Percentiles rank a stretch among this genome's conserved stretches.
phyloP scores from a whole-genome alignment of 2,888 invertebrate species.

The Aelia acuminata region DNA sequence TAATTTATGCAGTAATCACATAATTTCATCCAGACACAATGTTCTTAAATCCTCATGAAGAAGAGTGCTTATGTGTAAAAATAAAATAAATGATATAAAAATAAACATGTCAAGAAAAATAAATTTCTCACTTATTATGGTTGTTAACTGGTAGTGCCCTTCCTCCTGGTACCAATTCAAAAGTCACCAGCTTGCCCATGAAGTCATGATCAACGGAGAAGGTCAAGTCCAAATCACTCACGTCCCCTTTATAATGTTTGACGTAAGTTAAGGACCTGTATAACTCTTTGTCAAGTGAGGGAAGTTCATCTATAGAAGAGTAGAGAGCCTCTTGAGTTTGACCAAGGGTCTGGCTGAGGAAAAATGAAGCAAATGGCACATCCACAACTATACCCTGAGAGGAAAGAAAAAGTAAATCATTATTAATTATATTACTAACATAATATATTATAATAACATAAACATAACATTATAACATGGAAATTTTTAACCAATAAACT shows the following conservation, averaged over 20 bases:
- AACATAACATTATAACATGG: neutral
- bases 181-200: conserved; percentile 92
- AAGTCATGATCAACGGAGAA: conserved; percentile 97
- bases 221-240: conserved; percentile 92
- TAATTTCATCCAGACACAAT: too few relatives aligned
- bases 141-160: conserved; percentile 93
- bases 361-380: conserved; percentile 98
- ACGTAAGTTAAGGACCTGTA: conserved; percentile 93
- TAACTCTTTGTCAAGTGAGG: conserved; percentile 94
- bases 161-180: conserved; percentile 96
- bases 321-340: conserved; percentile 94
- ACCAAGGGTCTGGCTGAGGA: conserved; percentile 92
- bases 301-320: conserved; percentile 97
- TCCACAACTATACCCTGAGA: conserved; percentile 94
- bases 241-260: conserved; percentile 94
- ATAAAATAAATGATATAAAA: too few relatives aligned
- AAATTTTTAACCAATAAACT: neutral
- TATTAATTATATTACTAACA: neutral
- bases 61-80: too few relatives aligned
- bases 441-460: too few relatives aligned
- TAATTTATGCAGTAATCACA: too few relatives aligned
- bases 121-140: conserved; percentile 86
- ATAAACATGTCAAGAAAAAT: neutral
- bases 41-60: too few relatives aligned
- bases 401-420: conserved; percentile 58